Evolutionary conservation across 2,113 vertebrate genomes (phyloP), one percentile per base, ranked within the genome.

Genomic region (Hoplias malabaricus): DNA sequence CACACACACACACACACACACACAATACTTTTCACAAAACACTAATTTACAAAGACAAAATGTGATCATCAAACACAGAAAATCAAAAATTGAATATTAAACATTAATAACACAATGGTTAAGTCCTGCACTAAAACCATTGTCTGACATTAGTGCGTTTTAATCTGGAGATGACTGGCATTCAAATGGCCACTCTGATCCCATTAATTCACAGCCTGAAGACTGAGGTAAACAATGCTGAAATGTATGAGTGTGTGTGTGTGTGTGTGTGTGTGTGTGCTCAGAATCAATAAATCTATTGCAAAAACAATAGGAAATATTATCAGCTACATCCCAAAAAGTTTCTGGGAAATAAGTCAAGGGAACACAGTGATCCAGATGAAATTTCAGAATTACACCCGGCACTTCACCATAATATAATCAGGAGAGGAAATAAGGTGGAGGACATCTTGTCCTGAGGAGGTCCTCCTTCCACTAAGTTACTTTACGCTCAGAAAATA

Each of bases 151-250:
- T 69, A 48, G 25, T 27, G 66, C 25, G 43, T 61, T 25, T 33
- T 50, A 61, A 73, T 69, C 27, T 36, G 14, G 69, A 78, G 54
- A 27, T 78, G 42, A 62, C 65, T 33, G 66, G 66, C 42, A 71
- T 14, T 54, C 38, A 61, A 43, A 73, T 73, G 19, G 43, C 25
- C 36, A 38, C 7, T 2, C n/a, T 62, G 5, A 61, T 65, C 16
- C 16, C 25, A 5, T 29, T 53, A 16, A 25, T 67, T 23, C 29
- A 65, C n/a, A 3, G 2, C 23, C 8, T 53, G 14, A 11, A 62
- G 13, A 12, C 9, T 8, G 33, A 5, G 19, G 25, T 43, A 70
- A 56, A 80, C 71, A 73, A 7, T 23, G 31, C 13, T 12, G 8
- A 19, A 27, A 8, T 61, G 54, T 78, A 40, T 53, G 56, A 11